Conservation (phyloP, 2,113 vertebrate genomes). For the Neopipo cinnamomea region DNA sequence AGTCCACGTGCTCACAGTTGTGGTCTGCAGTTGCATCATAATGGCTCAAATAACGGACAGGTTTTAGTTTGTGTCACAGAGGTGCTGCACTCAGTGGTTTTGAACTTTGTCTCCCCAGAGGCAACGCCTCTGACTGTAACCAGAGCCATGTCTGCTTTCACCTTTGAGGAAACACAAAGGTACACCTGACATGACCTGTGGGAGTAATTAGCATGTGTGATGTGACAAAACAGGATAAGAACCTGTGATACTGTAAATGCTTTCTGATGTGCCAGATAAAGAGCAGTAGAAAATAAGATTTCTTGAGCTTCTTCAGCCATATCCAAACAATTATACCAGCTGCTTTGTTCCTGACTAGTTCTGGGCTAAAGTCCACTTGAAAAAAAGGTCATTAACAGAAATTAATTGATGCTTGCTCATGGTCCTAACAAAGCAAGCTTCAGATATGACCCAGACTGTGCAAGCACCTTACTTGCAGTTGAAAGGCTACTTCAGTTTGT, state of each 20-base stretch:
- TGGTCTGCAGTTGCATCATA: background rate
- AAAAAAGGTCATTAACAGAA: background rate
- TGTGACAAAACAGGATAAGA: slow-evolving; percentile 70
- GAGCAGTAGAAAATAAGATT: background rate
- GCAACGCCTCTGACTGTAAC: background rate
- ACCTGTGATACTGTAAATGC: slow-evolving; percentile 75
- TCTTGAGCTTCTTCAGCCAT: background rate
- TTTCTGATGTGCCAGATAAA: slow-evolving; percentile 73
- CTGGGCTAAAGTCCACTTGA: fast-evolving
- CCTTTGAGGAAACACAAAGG: no score
- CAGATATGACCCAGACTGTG: background rate
- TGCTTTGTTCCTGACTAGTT: fast-evolving
- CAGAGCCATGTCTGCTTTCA: fast-evolving
- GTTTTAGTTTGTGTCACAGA: background rate
- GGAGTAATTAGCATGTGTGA: slow-evolving; percentile 53
- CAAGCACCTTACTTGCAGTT: background rate
- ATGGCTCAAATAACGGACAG: background rate
- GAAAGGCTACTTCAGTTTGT: background rate
- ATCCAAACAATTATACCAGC: background rate
- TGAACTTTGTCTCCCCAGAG: background rate
- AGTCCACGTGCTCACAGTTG: background rate
- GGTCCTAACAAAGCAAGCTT: background rate
- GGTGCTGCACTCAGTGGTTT: background rate
- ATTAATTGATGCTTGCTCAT: background rate
- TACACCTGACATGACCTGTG: fast-evolving